Conservation (phyloP, 2,113 vertebrate species). For the Sylvicapra grimmia region DNA sequence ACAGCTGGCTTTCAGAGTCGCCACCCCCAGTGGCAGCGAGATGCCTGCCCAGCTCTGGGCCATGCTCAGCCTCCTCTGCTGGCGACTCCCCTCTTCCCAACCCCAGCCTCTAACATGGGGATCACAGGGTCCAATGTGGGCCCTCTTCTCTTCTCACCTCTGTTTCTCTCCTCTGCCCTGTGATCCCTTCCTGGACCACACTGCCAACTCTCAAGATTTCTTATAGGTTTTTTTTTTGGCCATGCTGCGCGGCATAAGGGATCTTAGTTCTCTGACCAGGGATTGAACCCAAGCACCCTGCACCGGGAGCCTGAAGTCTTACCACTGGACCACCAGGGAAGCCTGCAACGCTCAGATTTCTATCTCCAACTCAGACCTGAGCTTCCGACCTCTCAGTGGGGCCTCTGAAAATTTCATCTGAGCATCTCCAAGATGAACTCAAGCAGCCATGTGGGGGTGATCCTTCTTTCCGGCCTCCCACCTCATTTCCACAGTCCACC, state of each 20-base stretch:
- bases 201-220: neutral
- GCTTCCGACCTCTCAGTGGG: neutral
- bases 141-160: neutral
- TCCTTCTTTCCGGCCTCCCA: neutral
- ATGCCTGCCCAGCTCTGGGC: neutral
- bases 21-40: neutral
- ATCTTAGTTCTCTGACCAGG: neutral
- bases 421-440: neutral
- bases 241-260: neutral
- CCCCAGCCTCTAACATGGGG: neutral
- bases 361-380: neutral
- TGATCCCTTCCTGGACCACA: neutral
- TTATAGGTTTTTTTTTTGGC: neutral
- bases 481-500: neutral
- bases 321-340: neutral
- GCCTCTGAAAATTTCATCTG: neutral
- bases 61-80: neutral
- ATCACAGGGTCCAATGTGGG: neutral
- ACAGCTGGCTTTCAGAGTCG: neutral
- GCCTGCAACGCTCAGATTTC: neutral
- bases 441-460: neutral
- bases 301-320: neutral
- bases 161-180: neutral
- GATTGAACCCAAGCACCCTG: neutral
- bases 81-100: fast-evolving